A percentile compares a stretch with the other conserved stretches of the same genome.
These are phyloP conservation scores for Stomatorhinus ivindoensis DNA, from an alignment of 2,113 vertebrate species.

Conservation along the genomic window DNA sequence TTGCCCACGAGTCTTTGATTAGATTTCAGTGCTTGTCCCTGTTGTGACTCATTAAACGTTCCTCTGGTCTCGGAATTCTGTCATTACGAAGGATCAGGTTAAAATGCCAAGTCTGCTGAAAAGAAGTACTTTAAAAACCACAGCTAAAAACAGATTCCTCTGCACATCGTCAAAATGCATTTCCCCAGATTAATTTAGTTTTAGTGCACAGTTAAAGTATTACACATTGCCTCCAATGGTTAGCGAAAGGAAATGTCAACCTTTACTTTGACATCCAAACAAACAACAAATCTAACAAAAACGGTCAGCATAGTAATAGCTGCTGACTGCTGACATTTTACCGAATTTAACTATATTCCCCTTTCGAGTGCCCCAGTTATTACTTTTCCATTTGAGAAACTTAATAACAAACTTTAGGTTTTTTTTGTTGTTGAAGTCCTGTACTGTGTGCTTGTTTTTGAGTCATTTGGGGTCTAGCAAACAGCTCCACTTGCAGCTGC, in stretches of 20 bases:
- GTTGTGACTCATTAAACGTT: not conserved
- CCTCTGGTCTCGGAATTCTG: not conserved
- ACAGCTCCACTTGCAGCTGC: not conserved
- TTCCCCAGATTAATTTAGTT: not conserved
- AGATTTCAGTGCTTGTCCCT: not conserved
- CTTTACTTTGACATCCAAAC: not conserved
- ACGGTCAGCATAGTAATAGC: not conserved
- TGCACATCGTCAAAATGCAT: not conserved
- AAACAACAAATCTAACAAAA: not conserved
- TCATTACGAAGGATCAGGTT: not conserved
- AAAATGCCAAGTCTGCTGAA: not conserved
- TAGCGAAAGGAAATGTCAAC: not conserved
- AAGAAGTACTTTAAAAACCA: not conserved
- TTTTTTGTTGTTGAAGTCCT: not conserved
- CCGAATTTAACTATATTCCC: not conserved
- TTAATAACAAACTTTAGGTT: not conserved
- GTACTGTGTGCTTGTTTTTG: not conserved
- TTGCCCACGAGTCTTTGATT: not conserved
- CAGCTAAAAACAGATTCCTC: not conserved
- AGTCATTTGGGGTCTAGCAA: slow-evolving; percentile 13
- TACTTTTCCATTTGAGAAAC: not conserved
- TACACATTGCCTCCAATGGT: not conserved
- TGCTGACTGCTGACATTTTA: not conserved
- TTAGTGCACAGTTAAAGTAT: not conserved
- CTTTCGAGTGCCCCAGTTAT: not conserved